Conservation (phyloP, 2,888 invertebrate genomes). For the Dioctria linearis region DNA sequence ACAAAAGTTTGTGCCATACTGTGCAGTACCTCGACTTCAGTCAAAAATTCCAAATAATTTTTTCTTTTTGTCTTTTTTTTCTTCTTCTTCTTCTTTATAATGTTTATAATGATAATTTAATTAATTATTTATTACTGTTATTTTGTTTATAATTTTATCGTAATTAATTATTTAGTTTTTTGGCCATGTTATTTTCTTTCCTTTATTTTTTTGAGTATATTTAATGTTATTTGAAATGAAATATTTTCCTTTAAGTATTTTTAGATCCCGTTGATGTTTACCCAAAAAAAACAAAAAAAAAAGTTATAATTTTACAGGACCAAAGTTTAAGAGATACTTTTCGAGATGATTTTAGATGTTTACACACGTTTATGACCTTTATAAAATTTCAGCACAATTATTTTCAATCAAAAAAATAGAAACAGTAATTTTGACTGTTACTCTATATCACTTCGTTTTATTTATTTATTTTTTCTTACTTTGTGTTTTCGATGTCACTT, state of each 20-base stretch:
- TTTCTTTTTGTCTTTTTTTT: neutral
- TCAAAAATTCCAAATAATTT: conserved; percentile 39
- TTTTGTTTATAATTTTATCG: neutral
- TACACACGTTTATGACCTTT: conserved; percentile 8
- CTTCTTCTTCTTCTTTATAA: neutral
- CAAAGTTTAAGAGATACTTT: neutral
- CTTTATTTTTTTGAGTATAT: conserved; percentile 10
- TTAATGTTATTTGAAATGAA: conserved; percentile 6
- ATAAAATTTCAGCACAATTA: conserved; percentile 23
- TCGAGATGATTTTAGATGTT: neutral
- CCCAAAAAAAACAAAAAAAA: conserved; percentile 9
- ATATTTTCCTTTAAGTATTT: conserved; percentile 52
- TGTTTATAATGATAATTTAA: neutral
- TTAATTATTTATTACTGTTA: neutral
- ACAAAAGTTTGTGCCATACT: conserved; percentile 68
- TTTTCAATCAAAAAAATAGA: too few relatives aligned
- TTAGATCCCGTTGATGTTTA: conserved; percentile 56
- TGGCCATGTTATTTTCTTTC: neutral
- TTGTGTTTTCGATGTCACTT: conserved; percentile 42
- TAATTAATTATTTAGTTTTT: neutral
- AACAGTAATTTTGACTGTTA: conserved; percentile 30
- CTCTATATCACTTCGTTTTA: conserved; percentile 11
- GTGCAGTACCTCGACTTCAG: conserved; percentile 71
- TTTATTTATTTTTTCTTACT: neutral
- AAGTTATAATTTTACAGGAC: neutral